phyloP scores from a whole-genome alignment of 2,113 vertebrate genomes.

The Stictonetta naevosa region DNA sequence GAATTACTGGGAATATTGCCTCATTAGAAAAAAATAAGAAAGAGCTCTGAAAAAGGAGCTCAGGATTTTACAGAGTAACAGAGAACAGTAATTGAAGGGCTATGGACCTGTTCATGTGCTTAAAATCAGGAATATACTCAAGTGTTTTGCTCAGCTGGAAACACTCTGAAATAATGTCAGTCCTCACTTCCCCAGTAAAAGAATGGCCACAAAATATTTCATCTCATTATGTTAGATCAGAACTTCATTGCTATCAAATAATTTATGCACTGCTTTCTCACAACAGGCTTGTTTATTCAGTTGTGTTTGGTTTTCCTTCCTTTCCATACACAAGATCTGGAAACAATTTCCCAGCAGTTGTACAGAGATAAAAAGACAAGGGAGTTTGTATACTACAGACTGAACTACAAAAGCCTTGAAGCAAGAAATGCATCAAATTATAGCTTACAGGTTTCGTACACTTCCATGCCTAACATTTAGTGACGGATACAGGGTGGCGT shows the following conservation, averaged over 20 bases:
- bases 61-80: constrained; percentile 12
- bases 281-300: background rate
- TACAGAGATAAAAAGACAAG: background rate
- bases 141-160: constrained; percentile 15
- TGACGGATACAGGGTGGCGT: background rate
- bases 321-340: background rate
- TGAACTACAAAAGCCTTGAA: background rate
- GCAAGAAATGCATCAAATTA: background rate
- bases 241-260: background rate
- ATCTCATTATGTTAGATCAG: background rate
- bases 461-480: background rate
- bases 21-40: constrained; percentile 37
- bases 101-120: background rate
- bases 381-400: background rate
- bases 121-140: background rate
- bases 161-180: background rate
- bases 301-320: background rate
- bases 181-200: background rate
- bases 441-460: background rate
- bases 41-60: constrained; percentile 18
- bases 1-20: constrained; percentile 43
- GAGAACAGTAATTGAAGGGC: background rate
- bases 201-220: background rate
- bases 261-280: background rate
- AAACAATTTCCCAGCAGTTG: background rate